Conservation (phyloP, 2,113 vertebrate species). For the Cnemophilus loriae region DNA sequence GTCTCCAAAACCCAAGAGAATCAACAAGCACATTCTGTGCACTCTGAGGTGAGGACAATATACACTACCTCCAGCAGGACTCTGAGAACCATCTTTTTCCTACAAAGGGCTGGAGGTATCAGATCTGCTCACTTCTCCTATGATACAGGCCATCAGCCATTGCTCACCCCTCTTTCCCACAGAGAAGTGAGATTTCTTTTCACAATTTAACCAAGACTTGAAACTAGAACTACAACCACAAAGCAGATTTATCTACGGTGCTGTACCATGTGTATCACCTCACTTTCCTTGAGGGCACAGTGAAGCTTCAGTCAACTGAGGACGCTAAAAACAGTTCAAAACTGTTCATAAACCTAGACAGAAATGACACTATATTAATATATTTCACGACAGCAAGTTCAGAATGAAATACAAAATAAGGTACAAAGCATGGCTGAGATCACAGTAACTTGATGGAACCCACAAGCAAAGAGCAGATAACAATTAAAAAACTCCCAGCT, state of each 20-base stretch:
- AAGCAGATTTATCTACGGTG: background rate
- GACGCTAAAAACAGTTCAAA: background rate
- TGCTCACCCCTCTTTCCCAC: background rate
- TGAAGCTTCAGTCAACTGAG: background rate
- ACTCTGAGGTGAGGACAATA: background rate
- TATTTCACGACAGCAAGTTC: background rate
- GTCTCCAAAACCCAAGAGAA: background rate
- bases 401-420: constrained; percentile 12
- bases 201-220: accelerated
- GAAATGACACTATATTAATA: background rate
- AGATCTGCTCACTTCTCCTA: background rate
- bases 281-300: background rate
- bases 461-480: background rate
- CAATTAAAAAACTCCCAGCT: background rate
- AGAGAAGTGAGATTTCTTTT: background rate
- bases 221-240: background rate
- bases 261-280: background rate
- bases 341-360: background rate
- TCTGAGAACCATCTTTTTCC: background rate
- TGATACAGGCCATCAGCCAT: background rate
- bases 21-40: background rate
- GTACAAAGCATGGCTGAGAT: background rate
- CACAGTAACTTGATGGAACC: background rate
- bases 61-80: background rate
- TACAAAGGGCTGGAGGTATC: background rate